Base-by-base conservation (phyloP, 1,140 invertebrate species). In the Drosophila orena region DNA sequence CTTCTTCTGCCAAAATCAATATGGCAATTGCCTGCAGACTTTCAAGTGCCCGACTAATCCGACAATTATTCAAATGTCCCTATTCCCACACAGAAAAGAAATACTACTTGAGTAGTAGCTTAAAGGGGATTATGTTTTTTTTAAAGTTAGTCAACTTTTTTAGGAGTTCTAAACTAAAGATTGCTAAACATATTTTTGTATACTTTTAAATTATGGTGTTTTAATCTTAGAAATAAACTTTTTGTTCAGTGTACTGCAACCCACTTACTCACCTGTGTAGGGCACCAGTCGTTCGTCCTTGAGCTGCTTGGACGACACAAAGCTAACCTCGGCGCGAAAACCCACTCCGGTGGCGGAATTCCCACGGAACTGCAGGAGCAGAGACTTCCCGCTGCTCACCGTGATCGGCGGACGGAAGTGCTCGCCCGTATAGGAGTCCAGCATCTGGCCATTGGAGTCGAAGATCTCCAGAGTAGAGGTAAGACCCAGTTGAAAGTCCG, bases 391-490 rank as follows among this genome's bases (percentile, higher is more conserved):
- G 4, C 94, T 93, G 55, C 94, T 95, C 4, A 95, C 92, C 17
- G 96, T 94, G 17, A 96, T 93, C 5, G 95, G 95, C 1, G 96
- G 96, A 8, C 96, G 94, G 91, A 96, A 96, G 65, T 94, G 92
- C 14, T 94, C 93, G 1, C 96, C 96, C 42, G 94, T 95, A 64
- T 94, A 95, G 2, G 95, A 94, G 44, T 95, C 94, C 55, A 96
- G 76, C 60, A 95, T 93, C 88, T 95, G 94, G 8, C 94, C 94
- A 81, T 96, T 95, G 91, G 94, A 95, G 90, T 96, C 95, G 65
- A 95, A 96, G 90, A 96, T 95, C 93, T 96, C 95, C 72, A 96
- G 93, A 8, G 96, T 95, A 1, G 95, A 96, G 38, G 94, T 94
- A 2, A 94, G 89, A 1, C 95, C 94, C 54, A 96, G 90, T 72